A percentile compares a stretch with the other conserved stretches of the same genome.
These are phyloP conservation scores for Phainopepla nitens DNA, from an alignment of 2,113 vertebrate genomes.

Conservation along the genomic window DNA sequence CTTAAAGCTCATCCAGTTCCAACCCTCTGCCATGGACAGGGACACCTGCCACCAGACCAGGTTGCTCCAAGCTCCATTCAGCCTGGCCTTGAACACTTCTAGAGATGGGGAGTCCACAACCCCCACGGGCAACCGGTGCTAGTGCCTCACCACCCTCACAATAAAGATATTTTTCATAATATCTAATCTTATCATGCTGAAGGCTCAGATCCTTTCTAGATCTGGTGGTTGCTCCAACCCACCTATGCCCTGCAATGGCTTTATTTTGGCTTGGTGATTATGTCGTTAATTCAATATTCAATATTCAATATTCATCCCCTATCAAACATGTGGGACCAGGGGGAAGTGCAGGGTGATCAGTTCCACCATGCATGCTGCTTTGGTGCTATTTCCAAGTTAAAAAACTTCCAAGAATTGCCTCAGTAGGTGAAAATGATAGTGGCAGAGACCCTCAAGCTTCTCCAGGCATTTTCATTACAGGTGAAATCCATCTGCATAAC, in stretches of 20 bases:
- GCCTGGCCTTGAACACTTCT: background rate
- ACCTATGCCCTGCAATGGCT: background rate
- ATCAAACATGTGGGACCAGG: fast-evolving
- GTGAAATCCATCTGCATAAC: background rate
- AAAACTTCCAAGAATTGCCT: background rate
- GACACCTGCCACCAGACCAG: background rate
- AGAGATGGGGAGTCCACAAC: background rate
- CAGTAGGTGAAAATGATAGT: background rate
- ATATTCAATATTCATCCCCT: too few species aligned
- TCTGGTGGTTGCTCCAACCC: background rate
- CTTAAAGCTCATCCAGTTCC: background rate
- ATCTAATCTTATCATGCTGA: background rate
- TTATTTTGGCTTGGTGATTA: background rate
- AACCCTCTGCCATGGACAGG: too few species aligned
- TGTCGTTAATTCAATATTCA: background rate
- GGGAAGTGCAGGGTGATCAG: background rate
- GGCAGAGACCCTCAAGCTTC: background rate
- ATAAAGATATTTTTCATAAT: background rate
- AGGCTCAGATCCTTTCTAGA: background rate
- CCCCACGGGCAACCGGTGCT: too few species aligned
- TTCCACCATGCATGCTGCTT: background rate
- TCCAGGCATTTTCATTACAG: background rate
- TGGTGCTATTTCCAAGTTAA: background rate
- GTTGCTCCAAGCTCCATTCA: background rate
- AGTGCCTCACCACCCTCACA: background rate